Evolutionary conservation across 2,113 vertebrate species (phyloP).

Genomic region (Neodontobutis hainanensis): DNA sequence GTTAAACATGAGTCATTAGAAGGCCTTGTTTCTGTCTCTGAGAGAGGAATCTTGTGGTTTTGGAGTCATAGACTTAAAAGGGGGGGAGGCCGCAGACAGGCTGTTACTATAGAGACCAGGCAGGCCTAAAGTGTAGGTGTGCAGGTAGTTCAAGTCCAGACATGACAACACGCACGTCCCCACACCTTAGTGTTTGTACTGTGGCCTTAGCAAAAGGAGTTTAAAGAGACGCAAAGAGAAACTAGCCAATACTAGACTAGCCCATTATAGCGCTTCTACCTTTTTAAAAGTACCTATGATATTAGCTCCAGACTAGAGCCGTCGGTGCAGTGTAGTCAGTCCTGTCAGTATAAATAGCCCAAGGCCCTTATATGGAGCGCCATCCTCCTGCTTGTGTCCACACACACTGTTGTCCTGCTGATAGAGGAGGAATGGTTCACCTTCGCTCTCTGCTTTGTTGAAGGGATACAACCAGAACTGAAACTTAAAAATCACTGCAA

Average conservation of each 20-base stretch:
- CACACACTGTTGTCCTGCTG: constrained; percentile 11
- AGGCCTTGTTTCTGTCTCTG: not conserved
- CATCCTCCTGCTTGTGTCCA: not conserved
- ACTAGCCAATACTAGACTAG: not conserved
- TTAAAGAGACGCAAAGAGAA: not conserved
- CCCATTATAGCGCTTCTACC: too few species aligned
- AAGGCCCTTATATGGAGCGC: constrained; percentile 10
- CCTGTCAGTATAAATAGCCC: constrained; percentile 19
- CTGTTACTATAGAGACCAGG: constrained; percentile 27
- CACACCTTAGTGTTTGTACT: constrained; percentile 25
- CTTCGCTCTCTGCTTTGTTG: constrained; percentile 2
- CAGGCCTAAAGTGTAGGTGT: constrained; percentile 43
- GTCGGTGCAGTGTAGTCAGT: not conserved
- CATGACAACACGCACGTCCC: constrained; percentile 47
- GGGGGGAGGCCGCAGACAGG: not conserved
- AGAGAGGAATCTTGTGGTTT: constrained; percentile 5
- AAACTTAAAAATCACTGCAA: too few species aligned
- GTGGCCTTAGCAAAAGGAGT: not conserved
- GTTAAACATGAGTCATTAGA: not conserved
- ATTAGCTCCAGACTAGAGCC: not conserved
- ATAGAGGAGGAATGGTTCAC: constrained; percentile 40
- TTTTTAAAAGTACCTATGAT: not conserved
- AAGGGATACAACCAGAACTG: not conserved
- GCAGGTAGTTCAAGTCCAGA: constrained; percentile 64
- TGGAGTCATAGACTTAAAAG: not conserved